These are phyloP conservation scores for Brachionus angularis DNA, from an alignment of 1,140 invertebrate species.

Conservation along the genomic window DNA sequence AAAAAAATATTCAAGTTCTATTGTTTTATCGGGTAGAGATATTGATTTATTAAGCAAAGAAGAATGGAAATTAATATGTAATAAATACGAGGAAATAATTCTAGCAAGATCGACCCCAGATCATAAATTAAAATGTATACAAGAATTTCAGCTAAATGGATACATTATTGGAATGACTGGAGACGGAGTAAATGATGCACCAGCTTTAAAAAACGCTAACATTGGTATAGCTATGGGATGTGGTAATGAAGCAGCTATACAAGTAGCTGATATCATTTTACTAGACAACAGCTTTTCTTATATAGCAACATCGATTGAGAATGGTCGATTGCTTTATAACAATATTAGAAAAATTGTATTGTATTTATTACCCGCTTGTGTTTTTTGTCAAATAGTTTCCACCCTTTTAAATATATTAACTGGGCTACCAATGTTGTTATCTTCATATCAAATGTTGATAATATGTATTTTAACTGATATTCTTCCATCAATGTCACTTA, in stretches of 20 bases:
- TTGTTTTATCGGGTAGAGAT: constrained; percentile 4
- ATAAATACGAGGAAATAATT: constrained; percentile 27
- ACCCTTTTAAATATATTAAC: constrained; percentile 14
- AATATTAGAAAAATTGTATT: constrained; percentile 31
- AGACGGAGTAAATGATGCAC: constrained; percentile 51
- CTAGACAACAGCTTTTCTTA: constrained; percentile 38
- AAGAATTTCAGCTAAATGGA: constrained; percentile 58
- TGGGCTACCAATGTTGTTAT: constrained; percentile 22
- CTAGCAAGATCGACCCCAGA: constrained; percentile 77
- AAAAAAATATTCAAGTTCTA: constrained; percentile 26
- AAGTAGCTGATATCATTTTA: constrained; percentile 39
- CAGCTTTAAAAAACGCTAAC: constrained; percentile 48
- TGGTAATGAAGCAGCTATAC: constrained; percentile 3
- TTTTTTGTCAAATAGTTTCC: constrained; percentile 4
- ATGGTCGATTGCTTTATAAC: constrained; percentile 7
- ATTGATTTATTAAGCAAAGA: constrained; percentile 10
- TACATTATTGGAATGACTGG: constrained; percentile 50
- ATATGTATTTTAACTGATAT: constrained; percentile 21
- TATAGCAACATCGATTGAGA: constrained; percentile 27
- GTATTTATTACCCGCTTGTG: constrained; percentile 13
- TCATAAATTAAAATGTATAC: constrained; percentile 77
- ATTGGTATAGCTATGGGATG: constrained; percentile 24
- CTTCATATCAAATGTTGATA: constrained; percentile 7
- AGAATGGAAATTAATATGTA: constrained; percentile 5
- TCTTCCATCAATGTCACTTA: not conserved